Percentiles rank a stretch among this genome's conserved stretches.
Evolutionary conservation across 2,113 vertebrate genomes (phyloP).

Genomic region (Tinamus guttatus): DNA sequence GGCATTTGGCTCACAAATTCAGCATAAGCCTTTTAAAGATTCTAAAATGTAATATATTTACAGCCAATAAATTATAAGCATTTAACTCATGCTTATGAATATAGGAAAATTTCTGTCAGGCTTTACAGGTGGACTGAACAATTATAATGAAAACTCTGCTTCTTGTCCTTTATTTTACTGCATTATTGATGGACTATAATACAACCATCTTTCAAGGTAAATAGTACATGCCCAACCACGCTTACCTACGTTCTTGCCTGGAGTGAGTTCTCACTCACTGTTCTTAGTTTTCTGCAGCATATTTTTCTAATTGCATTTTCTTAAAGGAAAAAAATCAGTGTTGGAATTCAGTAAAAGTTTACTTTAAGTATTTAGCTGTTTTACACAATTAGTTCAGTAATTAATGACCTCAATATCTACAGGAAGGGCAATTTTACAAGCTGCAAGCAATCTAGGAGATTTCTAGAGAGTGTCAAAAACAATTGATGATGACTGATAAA

Average conservation of each 20-base stretch:
- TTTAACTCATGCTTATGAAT: background rate
- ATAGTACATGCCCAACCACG: background rate
- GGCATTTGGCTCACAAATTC: background rate
- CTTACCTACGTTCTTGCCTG: background rate
- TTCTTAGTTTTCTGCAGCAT: background rate
- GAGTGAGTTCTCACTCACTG: background rate
- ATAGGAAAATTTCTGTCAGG: background rate
- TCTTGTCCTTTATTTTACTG: background rate
- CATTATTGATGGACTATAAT: background rate
- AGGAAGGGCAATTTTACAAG: background rate
- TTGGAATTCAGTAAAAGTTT: background rate
- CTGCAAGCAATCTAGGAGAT: background rate
- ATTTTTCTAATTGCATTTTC: background rate
- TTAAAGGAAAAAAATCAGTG: background rate
- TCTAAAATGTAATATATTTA: background rate
- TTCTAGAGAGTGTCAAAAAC: background rate
- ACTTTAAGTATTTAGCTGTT: background rate
- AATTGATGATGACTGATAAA: background rate
- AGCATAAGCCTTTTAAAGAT: background rate
- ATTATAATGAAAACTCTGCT: background rate
- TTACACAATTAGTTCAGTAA: background rate
- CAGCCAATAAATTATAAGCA: background rate
- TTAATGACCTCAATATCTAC: background rate
- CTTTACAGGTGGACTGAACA: background rate
- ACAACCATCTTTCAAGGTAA: background rate